A percentile compares a stretch with the other conserved stretches of the same genome.
Conservation (phyloP, 2,888 invertebrate species). For the Eristalis pertinax region DNA sequence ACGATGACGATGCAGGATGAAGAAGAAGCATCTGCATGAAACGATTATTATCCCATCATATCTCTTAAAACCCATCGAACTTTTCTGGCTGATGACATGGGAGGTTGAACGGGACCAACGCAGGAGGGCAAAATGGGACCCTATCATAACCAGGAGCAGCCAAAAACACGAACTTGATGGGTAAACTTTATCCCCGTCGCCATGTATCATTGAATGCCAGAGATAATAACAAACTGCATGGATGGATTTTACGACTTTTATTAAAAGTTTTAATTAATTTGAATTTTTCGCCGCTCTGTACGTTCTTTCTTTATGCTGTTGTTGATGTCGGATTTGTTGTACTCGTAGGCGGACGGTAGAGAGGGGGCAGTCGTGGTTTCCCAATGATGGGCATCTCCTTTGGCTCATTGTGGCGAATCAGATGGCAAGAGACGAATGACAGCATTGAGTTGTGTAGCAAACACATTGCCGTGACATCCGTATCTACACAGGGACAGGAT, state of each 20-base stretch:
- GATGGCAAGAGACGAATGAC: constrained; percentile 26
- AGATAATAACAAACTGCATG: constrained; percentile 70
- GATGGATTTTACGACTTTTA: constrained; percentile 70
- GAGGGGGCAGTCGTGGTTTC: not conserved
- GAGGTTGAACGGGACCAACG: constrained; percentile 8
- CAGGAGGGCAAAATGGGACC: constrained; percentile 24
- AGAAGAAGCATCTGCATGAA: constrained; percentile 71
- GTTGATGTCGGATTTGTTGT: not conserved
- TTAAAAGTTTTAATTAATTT: constrained; percentile 71
- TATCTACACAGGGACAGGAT: not conserved
- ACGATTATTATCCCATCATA: constrained; percentile 72
- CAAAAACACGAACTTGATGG: constrained; percentile 46
- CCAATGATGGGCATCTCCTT: not conserved
- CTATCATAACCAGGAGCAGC: constrained; percentile 23
- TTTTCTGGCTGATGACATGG: constrained; percentile 44
- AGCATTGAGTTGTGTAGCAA: not conserved
- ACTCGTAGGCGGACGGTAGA: not conserved
- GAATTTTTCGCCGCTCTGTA: constrained; percentile 44
- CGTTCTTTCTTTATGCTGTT: constrained; percentile 20
- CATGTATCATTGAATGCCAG: constrained; percentile 56
- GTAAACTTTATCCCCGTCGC: constrained; percentile 9
- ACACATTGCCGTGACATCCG: constrained; percentile 7
- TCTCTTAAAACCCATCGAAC: constrained; percentile 70
- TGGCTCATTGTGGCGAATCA: constrained; percentile 28
- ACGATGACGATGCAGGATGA: constrained; percentile 64